Evolutionary conservation across 2,888 invertebrate species (phyloP).

Genomic region (Pardosa pseudoannulata): DNA sequence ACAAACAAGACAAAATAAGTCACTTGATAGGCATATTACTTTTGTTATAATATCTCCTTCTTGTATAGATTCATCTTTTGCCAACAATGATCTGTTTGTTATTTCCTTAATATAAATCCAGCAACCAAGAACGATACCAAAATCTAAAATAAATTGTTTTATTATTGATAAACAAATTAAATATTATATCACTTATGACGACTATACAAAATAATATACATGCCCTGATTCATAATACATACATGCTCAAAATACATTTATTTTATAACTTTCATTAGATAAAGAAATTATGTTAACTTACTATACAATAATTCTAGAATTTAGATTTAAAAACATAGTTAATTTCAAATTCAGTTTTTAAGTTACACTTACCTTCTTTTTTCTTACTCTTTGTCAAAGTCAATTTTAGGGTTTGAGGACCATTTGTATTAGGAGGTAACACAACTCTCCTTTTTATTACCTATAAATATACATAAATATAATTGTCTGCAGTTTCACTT

Average conservation of each 20-base stretch:
- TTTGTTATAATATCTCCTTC: conserved; percentile 95
- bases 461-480: conserved; percentile 77
- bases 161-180: not conserved
- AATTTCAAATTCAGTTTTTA: too few species aligned
- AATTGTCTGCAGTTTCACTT: too few species aligned
- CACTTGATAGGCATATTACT: conserved; percentile 79
- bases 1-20: not conserved
- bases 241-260: too few species aligned
- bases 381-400: conserved; percentile 93
- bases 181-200: too few species aligned
- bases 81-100: conserved; percentile 85
- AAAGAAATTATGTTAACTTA: too few species aligned
- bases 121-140: conserved; percentile 96
- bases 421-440: conserved; percentile 53
- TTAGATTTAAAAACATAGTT: too few species aligned
- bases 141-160: conserved; percentile 82
- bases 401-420: conserved; percentile 83
- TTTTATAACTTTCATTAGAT: too few species aligned
- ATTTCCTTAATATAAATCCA: conserved; percentile 96
- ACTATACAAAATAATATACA: too few species aligned
- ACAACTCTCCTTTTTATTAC: conserved; percentile 72
- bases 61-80: conserved; percentile 87
- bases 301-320: too few species aligned
- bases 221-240: too few species aligned
- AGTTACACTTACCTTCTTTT: conserved; percentile 87